A percentile compares a stretch with the other conserved stretches of the same genome.
These are phyloP conservation scores for Hofmannophila pseudospretella DNA, from an alignment of 2,888 invertebrate species.

Conservation along the genomic window DNA sequence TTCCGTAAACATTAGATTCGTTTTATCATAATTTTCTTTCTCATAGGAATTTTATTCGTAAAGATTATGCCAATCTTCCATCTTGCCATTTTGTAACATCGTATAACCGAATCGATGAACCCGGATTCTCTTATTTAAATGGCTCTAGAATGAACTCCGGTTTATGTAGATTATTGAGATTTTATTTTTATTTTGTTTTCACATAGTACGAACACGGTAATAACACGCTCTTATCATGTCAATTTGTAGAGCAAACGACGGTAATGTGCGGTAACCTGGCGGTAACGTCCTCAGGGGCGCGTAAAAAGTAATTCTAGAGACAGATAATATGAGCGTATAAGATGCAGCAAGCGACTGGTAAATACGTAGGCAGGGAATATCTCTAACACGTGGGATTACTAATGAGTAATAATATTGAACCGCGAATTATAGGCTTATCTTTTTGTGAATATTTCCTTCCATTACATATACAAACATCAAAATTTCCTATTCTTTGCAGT, in stretches of 20 bases:
- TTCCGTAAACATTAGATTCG: too few species aligned
- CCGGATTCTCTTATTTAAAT: conserved; percentile 2
- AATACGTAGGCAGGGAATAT: not conserved
- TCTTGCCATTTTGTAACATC: too few species aligned
- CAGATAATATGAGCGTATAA: conserved; percentile 36
- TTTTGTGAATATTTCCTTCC: not conserved
- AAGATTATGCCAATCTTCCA: too few species aligned
- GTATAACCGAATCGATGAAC: not conserved
- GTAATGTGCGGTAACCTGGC: conserved; percentile 6
- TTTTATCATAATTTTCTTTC: too few species aligned
- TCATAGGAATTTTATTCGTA: too few species aligned
- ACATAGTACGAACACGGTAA: conserved; percentile 24
- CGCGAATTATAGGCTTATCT: not conserved
- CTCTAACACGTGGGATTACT: not conserved
- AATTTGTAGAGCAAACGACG: conserved; percentile 23
- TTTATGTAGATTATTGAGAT: conserved; percentile 11
- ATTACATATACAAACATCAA: too few species aligned
- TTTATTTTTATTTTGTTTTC: conserved; percentile 17
- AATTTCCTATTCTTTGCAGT: too few species aligned
- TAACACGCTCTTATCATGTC: conserved; percentile 20
- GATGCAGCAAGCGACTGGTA: conserved; percentile 14
- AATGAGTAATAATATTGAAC: not conserved
- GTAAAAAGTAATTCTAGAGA: conserved; percentile 40
- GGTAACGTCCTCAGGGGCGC: conserved; percentile 25
- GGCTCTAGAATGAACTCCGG: not conserved